Base-by-base conservation (phyloP, 2,888 invertebrate genomes). In the Ochropleura plecta region DNA sequence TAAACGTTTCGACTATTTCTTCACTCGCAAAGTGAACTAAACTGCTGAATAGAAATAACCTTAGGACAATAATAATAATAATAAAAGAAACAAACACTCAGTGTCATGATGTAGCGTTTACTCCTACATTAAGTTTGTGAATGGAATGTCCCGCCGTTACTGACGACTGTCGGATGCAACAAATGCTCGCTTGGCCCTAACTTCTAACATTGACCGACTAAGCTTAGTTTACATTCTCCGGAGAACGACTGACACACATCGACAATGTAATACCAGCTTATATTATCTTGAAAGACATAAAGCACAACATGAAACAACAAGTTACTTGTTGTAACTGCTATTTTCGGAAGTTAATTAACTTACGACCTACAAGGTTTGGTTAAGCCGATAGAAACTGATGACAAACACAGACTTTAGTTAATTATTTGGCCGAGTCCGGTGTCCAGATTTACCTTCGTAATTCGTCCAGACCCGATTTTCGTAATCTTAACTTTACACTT, bases 121-220 rank as follows among this genome's bases (percentile, higher is more conserved):
- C 84, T 84, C 88, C 89, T 91, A 92, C 86, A 89, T 86, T 86
- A 86, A 90, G 86, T 91, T 91, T 91, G 92, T 90, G 92, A 92
- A 90, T 95, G 95, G 95, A 95, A 95, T 95, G 95, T 95, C 93
- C 94, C 68, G 66, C 65, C 53, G 51, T 78, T 69, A 88, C 86
- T 83, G 74, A 65, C 62, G 44, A 73, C 82, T 76, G 72, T 70
- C 66, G 84, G 81, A 71, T 79, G 85, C 80, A 88, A 86, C 80
- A 94, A 94, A 93, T 94, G 93, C 93, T 92, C 85, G 85, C 88
- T 92, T 93, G 93, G 94, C 93, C 91, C 88, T 92, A 91, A 82
- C 78, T 65, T 82, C 88, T 92, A 92, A 94, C 93, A 93, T 91
- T 87, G 93, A 93, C 89, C 88, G 89, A 92, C 90, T 89, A 93